Conservation (phyloP, 2,888 invertebrate species). For the Philereme transversata region DNA sequence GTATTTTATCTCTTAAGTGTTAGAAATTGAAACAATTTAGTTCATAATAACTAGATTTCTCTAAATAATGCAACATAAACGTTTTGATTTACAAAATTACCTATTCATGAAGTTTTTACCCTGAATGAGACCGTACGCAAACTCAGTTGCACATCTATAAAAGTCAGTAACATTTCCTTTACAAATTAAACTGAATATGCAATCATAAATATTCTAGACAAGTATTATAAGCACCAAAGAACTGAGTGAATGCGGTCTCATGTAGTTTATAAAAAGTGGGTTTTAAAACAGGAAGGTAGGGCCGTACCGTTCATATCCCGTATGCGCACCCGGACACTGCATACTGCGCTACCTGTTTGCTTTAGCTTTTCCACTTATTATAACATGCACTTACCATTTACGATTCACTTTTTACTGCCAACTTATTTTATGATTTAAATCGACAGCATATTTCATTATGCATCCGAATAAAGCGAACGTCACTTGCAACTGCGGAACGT, state of each 20-base stretch:
- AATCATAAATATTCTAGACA: slow-evolving; percentile 44
- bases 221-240: slow-evolving; percentile 42
- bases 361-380: slow-evolving; percentile 65
- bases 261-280: slow-evolving; percentile 63
- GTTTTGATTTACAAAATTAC: neutral
- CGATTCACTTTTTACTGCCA: slow-evolving; percentile 52
- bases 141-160: slow-evolving; percentile 26
- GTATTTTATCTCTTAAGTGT: neutral
- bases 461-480: slow-evolving; percentile 36
- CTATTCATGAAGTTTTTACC: slow-evolving; percentile 14
- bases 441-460: slow-evolving; percentile 20
- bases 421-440: slow-evolving; percentile 38
- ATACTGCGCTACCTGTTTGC: slow-evolving; percentile 63
- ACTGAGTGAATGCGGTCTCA: slow-evolving; percentile 57
- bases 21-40: neutral
- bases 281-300: slow-evolving; percentile 68
- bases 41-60: neutral
- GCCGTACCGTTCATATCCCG: slow-evolving; percentile 67
- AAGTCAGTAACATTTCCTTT: slow-evolving; percentile 38
- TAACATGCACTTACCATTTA: slow-evolving; percentile 52
- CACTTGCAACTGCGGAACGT: slow-evolving; percentile 40
- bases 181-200: slow-evolving; percentile 40
- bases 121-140: slow-evolving; percentile 9
- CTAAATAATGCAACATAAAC: neutral
- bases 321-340: slow-evolving; percentile 68